These are phyloP conservation scores for Sylvicola fuscatus DNA, from an alignment of 2,888 invertebrate genomes.

Conservation along the genomic window DNA sequence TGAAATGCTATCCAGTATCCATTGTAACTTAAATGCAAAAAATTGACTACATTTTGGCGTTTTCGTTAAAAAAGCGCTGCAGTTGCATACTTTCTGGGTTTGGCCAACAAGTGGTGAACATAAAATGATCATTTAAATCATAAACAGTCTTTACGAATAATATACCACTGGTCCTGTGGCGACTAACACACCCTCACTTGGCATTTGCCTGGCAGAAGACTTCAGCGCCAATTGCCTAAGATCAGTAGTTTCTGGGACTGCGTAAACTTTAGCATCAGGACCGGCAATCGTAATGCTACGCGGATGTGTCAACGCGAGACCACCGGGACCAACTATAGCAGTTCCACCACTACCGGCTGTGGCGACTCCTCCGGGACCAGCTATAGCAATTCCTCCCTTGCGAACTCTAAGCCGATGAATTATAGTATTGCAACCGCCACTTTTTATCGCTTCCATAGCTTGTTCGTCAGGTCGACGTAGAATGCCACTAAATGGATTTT, in stretches of 20 bases:
- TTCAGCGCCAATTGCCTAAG: constrained; percentile 26
- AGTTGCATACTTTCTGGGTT: too few relatives aligned
- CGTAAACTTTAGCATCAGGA: constrained; percentile 47
- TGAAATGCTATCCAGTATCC: too few relatives aligned
- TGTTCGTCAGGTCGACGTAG: constrained; percentile 1
- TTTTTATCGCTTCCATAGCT: constrained; percentile 16
- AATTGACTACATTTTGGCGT: too few relatives aligned
- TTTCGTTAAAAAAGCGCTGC: too few relatives aligned
- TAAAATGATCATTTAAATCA: too few relatives aligned
- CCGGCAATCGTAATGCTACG: constrained; percentile 57
- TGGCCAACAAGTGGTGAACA: too few relatives aligned
- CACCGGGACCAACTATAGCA: constrained; percentile 60
- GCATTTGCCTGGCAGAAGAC: constrained; percentile 20
- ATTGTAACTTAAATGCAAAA: too few relatives aligned
- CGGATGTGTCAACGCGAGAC: constrained; percentile 53
- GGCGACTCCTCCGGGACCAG: constrained; percentile 63
- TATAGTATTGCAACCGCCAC: constrained; percentile 34
- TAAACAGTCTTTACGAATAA: constrained; percentile 16
- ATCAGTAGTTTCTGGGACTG: constrained; percentile 39
- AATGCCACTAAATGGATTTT: constrained; percentile 5
- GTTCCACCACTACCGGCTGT: constrained; percentile 62
- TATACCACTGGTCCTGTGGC: constrained; percentile 56
- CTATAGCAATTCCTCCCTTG: constrained; percentile 59
- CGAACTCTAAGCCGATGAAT: constrained; percentile 47
- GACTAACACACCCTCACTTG: constrained; percentile 44